Evolutionary conservation across 2,888 invertebrate species (phyloP).

Genomic region (Bedellia somnulentella): DNA sequence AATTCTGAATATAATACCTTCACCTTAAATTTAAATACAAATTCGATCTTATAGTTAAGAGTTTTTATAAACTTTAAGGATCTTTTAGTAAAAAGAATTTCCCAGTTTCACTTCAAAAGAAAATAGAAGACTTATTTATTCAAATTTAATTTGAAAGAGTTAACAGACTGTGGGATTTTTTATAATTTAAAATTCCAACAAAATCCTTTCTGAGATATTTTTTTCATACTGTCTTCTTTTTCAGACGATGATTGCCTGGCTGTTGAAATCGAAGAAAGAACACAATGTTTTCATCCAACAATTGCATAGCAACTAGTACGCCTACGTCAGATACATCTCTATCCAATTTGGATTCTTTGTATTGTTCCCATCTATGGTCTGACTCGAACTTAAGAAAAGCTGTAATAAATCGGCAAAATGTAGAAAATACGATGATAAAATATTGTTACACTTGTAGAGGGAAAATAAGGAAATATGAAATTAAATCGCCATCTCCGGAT

Average conservation of each 20-base stretch:
- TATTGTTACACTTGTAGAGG: conserved; percentile 45
- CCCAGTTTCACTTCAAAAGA: no score
- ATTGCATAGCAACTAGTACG: conserved; percentile 19
- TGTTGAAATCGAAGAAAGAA: conserved; percentile 4
- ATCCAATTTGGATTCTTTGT: conserved; percentile 33
- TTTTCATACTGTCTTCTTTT: conserved; percentile 3
- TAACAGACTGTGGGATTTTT: no score
- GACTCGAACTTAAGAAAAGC: conserved; percentile 33
- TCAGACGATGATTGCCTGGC: conserved; percentile 1
- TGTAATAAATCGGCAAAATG: conserved; percentile 24
- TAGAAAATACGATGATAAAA: conserved; percentile 25
- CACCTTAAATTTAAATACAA: no score
- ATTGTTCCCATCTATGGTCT: conserved; percentile 44
- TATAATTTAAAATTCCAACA: no score
- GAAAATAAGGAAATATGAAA: conserved; percentile 48
- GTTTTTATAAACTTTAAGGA: no score
- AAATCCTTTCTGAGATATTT: no score
- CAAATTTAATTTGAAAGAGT: no score
- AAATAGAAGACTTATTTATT: no score
- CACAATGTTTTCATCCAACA: conserved; percentile 33
- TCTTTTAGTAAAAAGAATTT: no score
- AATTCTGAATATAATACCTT: no score
- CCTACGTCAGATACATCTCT: conserved; percentile 22
- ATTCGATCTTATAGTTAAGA: no score
- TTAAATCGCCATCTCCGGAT: conserved; percentile 22